Conservation (phyloP, 2,888 invertebrate species). For the Drosophila suboccidentalis region DNA sequence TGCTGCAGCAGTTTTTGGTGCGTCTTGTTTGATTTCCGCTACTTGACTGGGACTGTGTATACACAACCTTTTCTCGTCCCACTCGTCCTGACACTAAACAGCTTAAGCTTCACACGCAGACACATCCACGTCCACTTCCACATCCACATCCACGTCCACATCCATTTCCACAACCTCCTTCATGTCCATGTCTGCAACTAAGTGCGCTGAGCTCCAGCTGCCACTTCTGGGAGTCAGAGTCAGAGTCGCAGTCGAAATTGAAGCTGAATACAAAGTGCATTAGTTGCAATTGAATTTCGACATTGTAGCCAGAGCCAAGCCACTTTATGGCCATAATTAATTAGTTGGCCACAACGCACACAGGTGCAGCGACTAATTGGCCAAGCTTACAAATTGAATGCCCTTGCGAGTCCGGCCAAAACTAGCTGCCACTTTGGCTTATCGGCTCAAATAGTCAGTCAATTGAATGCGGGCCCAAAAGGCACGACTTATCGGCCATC, state of each 20-base stretch:
- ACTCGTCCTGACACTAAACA: slow-evolving; percentile 58
- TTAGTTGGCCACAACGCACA: slow-evolving; percentile 36
- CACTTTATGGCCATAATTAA: slow-evolving; percentile 56
- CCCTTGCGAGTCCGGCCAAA: slow-evolving; percentile 1
- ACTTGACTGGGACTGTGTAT: slow-evolving; percentile 34
- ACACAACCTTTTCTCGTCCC: slow-evolving; percentile 35
- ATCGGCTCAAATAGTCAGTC: slow-evolving; percentile 38
- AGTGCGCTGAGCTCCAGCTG: slow-evolving; percentile 61
- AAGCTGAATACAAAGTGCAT: slow-evolving; percentile 65
- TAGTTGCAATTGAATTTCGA: slow-evolving; percentile 83
- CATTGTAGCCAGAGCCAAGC: slow-evolving; percentile 40
- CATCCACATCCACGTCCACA: not conserved
- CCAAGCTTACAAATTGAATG: slow-evolving; percentile 44
- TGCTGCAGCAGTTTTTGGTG: slow-evolving; percentile 27
- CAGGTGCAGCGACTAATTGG: slow-evolving; percentile 61
- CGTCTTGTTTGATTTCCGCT: slow-evolving; percentile 76
- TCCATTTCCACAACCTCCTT: not conserved
- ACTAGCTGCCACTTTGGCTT: slow-evolving; percentile 49
- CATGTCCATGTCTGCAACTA: slow-evolving; percentile 48
- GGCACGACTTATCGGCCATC: slow-evolving; percentile 50
- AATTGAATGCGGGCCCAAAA: slow-evolving; percentile 26
- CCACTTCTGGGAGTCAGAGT: slow-evolving; percentile 31
- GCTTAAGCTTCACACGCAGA: slow-evolving; percentile 77
- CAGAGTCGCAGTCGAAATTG: not conserved
- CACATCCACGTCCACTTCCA: slow-evolving; percentile 56